Base-by-base conservation (phyloP, 2,113 vertebrate genomes). In the Gavialis gangeticus region DNA sequence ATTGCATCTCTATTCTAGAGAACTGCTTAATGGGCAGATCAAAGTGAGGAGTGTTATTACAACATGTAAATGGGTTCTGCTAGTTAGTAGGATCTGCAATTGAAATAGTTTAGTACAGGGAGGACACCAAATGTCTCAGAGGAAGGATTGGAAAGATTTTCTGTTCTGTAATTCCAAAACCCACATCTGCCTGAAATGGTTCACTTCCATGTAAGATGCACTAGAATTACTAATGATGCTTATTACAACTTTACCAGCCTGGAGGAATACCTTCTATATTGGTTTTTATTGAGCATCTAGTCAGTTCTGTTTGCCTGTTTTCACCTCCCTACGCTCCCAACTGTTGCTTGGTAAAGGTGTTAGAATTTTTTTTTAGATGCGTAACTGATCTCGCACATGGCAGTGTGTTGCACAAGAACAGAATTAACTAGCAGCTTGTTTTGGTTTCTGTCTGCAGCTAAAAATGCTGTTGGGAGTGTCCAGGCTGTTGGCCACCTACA, bases 391-490 rank as follows among this genome's bases (percentile, higher is more conserved):
- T 73, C 55, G 73, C 2, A 7, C 60, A 14, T 73, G 69, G 21
- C 69, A 57, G 10, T 8, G 24, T 83, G 16, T 79, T 93, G 24
- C 92, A 27, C 80, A 84, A 62, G 69, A 93, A 77, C 28, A 95
- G 87, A 85, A 88, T 75, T 12, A 82, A 79, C 57, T 14, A 88
- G 57, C 30, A 89, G 5, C 54, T 64, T 5, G 2, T n/a, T 22
- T 88, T 88, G 55, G 69, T 89, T 93, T 92, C n/a, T 91, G 18
- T 84, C 71, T 85, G 87, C 55, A 77, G 71, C 34, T 79, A 60
- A 18, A 69, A 11, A 37, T 17, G 17, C 16, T 54, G 7, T 85
- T 92, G 87, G 86, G n/a, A 73, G 46, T 71, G 21, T 46, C 34
- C 21, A 46, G 34, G 34, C 34, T 86, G 66, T 83, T 92, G 22